These are phyloP conservation scores for Biston betularia DNA, from an alignment of 2,888 invertebrate species.

Conservation along the genomic window DNA sequence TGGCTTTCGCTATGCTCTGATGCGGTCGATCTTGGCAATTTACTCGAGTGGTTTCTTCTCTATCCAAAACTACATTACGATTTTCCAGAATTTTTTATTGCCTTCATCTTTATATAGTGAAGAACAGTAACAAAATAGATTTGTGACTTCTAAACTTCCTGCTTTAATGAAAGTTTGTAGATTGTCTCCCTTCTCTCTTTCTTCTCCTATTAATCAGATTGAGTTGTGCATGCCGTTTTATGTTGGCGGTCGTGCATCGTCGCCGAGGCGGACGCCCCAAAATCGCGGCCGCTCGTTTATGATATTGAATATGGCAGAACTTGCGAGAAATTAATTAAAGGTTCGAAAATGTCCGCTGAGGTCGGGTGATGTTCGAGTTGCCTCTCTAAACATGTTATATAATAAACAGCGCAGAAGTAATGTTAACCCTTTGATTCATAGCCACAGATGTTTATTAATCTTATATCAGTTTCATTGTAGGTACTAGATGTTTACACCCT, in stretches of 20 bases:
- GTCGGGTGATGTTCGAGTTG: conserved; percentile 66
- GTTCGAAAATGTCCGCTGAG: conserved; percentile 82
- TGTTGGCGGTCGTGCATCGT: conserved; percentile 59
- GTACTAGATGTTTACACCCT: too few species aligned
- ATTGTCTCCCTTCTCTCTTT: not conserved
- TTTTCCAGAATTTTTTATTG: not conserved
- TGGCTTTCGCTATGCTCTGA: conserved; percentile 23
- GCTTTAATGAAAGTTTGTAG: not conserved
- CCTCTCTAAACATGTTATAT: conserved; percentile 28
- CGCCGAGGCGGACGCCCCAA: conserved; percentile 77
- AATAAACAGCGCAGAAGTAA: not conserved
- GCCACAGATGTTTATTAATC: too few species aligned
- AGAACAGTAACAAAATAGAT: not conserved
- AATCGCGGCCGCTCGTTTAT: conserved; percentile 78
- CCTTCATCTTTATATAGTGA: not conserved
- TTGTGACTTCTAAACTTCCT: not conserved
- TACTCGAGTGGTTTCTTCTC: not conserved
- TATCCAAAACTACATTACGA: not conserved
- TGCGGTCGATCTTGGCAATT: conserved; percentile 2
- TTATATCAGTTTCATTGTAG: too few species aligned
- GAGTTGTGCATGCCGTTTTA: conserved; percentile 41
- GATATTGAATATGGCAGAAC: conserved; percentile 82
- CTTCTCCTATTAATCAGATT: not conserved
- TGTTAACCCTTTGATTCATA: too few species aligned
- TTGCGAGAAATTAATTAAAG: conserved; percentile 75